Evolutionary conservation across 2,888 invertebrate species (phyloP).

Genomic region (Nematopogon swammerdamellus): DNA sequence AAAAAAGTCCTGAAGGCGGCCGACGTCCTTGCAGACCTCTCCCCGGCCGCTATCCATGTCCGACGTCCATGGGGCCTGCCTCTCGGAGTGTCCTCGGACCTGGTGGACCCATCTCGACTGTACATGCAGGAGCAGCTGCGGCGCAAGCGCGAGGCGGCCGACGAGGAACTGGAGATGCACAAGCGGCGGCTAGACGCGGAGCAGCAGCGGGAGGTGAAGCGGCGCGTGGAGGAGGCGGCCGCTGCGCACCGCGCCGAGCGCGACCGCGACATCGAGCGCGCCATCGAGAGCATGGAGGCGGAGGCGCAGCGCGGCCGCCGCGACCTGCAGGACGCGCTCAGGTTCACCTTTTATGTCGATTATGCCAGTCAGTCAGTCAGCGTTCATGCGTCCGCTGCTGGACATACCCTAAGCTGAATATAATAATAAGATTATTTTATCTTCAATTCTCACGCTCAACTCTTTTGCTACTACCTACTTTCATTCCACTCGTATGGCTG

Average conservation of each 20-base stretch:
- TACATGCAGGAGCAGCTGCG: slow-evolving; percentile 48
- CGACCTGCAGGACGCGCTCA: slow-evolving; percentile 60
- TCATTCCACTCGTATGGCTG: too few species aligned
- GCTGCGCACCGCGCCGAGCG: slow-evolving; percentile 70
- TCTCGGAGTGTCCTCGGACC: too few species aligned
- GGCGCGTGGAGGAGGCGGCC: slow-evolving; percentile 64
- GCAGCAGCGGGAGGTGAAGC: slow-evolving; percentile 57
- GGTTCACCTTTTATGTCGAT: slow-evolving; percentile 18
- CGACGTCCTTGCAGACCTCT: too few species aligned
- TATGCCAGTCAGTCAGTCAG: too few species aligned
- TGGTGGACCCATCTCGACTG: too few species aligned
- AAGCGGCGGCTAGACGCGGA: slow-evolving; percentile 60
- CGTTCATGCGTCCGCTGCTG: too few species aligned
- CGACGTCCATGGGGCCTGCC: too few species aligned
- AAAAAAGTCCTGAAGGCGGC: too few species aligned
- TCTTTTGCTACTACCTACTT: too few species aligned
- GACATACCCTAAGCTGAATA: not conserved
- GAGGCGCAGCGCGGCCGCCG: slow-evolving; percentile 59
- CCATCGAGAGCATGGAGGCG: slow-evolving; percentile 65
- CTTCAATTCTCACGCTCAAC: too few species aligned
- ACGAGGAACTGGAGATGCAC: slow-evolving; percentile 62
- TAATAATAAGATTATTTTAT: too few species aligned
- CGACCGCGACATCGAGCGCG: slow-evolving; percentile 75
- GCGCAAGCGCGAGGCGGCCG: slow-evolving; percentile 57
- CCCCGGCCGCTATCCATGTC: too few species aligned